Conservation (phyloP, 2,113 vertebrate genomes). For the Pangasianodon hypophthalmus region DNA sequence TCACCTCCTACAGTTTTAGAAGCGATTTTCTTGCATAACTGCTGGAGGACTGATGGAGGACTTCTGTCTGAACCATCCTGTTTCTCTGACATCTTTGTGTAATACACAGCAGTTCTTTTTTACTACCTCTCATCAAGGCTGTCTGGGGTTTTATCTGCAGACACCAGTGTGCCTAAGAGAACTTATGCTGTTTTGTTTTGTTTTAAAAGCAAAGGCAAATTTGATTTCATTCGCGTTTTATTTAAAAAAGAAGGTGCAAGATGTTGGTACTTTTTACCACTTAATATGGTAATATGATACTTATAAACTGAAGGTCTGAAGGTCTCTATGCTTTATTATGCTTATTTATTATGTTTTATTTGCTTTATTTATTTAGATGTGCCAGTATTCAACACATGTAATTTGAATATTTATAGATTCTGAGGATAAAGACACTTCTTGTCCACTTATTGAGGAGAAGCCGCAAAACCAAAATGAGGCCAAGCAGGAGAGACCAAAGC, state of each 20-base stretch:
- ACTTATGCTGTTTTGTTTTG: background rate
- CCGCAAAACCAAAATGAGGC: constrained; percentile 57
- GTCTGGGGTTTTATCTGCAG: too few relatives aligned
- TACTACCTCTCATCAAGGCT: background rate
- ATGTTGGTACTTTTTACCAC: background rate
- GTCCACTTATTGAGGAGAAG: constrained; percentile 31
- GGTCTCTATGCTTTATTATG: background rate
- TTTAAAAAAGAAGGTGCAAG: background rate
- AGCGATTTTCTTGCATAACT: background rate
- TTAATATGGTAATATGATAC: background rate
- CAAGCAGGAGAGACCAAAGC: constrained; percentile 45
- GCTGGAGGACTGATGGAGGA: background rate
- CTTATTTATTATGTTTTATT: background rate
- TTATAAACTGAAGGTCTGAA: background rate
- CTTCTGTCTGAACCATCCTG: background rate
- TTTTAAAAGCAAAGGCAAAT: background rate
- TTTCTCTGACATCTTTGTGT: background rate
- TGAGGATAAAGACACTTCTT: constrained; percentile 26
- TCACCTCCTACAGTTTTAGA: background rate
- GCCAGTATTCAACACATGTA: background rate
- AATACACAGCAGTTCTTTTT: background rate
- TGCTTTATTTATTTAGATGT: background rate
- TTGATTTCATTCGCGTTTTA: background rate
- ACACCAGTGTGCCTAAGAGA: background rate
- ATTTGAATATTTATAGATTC: constrained; percentile 34